Evolutionary conservation across 2,888 invertebrate genomes (phyloP), one percentile per base, ranked within the genome.

Genomic region (Hirtodrosophila histrioides): DNA sequence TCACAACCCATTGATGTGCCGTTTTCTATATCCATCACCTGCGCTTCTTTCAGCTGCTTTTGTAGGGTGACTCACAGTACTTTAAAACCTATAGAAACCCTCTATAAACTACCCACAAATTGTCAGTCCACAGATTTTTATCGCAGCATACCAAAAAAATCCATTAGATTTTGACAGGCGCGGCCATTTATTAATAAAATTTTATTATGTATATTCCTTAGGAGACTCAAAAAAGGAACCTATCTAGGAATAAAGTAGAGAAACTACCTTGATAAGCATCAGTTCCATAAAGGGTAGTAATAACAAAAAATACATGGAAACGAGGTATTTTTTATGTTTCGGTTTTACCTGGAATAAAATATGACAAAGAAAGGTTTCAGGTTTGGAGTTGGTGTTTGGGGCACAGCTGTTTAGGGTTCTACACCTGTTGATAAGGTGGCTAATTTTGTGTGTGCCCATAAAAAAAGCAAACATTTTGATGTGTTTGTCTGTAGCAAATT

Each of bases 161-260:
- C 87, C 85, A 82, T 87, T 87, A 87, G 86, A 78, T 75, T 84
- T 75, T 82, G 80, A 81, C 85, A 87, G 87, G 17, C 75, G 43
- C 3, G 27, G 43, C 68, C 64, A 66, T 71, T 81, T 86, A 84
- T 82, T 82, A 81, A 87, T 85, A 80, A 77, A 80, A 72, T 70
- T 81, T 86, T 80, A 80, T 80, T 65, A 63, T 17, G 17, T 17
- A 17, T 83, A 49, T 64, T 56, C 67, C 58, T 46, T 57, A 51
- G 43, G 50, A 71, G 44, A 66, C 17, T 50, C 40, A 40, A 55
- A 72, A 72, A 60, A 60, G 60, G 64, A 60, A 62, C 27, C 36
- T 31, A 7, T 24, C 49, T 39, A 54, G 56, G 29, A 53, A 60
- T 36, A 60, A 24, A 36, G n/a, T 27, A 33, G 43, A 33, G 48